Conservation (phyloP, 2,113 vertebrate genomes). For the Patagioenas fasciata region DNA sequence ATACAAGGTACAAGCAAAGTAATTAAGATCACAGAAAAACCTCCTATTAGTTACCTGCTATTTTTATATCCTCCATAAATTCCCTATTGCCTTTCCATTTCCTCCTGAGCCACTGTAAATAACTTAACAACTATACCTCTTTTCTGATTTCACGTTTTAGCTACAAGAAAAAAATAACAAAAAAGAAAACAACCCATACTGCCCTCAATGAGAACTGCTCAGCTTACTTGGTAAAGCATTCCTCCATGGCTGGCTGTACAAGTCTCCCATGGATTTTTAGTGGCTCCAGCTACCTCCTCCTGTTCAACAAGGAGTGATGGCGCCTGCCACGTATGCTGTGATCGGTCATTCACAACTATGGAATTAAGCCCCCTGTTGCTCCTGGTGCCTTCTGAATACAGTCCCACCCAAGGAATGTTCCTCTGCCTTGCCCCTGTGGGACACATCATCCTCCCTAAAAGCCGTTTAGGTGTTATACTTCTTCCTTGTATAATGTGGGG, state of each 20-base stretch:
- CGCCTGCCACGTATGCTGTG: background rate
- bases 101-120: background rate
- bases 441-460: background rate
- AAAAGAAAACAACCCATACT: background rate
- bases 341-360: background rate
- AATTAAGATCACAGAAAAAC: slow-evolving; percentile 7
- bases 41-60: background rate
- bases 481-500: background rate
- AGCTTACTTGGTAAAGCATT: background rate
- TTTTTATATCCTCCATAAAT: background rate
- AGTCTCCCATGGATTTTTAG: background rate
- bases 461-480: background rate
- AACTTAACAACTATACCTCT: background rate
- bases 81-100: background rate
- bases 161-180: background rate
- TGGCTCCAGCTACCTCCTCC: background rate
- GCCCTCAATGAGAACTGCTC: background rate
- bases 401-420: accelerated
- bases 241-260: background rate
- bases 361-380: background rate
- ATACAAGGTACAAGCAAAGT: background rate
- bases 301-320: background rate
- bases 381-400: background rate
- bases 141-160: background rate
- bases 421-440: background rate